phyloP scores from a whole-genome alignment of 2,797 vertebrate genomes.

The Rhadinocentrus ornatus region DNA sequence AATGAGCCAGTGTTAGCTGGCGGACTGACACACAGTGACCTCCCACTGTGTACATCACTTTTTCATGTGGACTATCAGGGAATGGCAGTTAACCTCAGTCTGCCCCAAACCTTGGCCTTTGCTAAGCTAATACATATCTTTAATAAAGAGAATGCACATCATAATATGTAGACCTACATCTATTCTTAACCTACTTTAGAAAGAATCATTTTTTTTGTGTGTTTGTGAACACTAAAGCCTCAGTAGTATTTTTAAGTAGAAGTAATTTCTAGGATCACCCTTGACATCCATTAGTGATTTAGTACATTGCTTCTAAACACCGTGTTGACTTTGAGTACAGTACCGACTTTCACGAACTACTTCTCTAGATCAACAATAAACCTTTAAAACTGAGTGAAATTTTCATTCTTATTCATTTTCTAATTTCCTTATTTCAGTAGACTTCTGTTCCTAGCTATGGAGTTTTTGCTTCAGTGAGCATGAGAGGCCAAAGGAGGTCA shows the following conservation, averaged over 20 bases:
- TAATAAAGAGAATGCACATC: slow-evolving; percentile 55
- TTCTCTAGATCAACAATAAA: neutral
- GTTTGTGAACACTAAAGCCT: slow-evolving; percentile 39
- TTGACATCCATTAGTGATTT: neutral
- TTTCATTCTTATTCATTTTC: neutral
- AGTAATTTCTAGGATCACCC: slow-evolving; percentile 23
- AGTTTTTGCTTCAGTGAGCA: slow-evolving; percentile 15
- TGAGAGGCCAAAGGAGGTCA: slow-evolving; percentile 1
- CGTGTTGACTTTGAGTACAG: slow-evolving; percentile 42
- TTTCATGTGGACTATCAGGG: slow-evolving; percentile 69
- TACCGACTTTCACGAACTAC: neutral
- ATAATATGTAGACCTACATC: slow-evolving; percentile 20
- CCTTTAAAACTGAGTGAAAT: neutral
- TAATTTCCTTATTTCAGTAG: neutral
- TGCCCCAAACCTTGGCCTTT: slow-evolving; percentile 71
- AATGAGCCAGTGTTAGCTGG: slow-evolving; percentile 74
- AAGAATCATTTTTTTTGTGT: slow-evolving; percentile 31
- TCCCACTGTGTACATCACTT: slow-evolving; percentile 69
- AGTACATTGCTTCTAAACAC: slow-evolving; percentile 30
- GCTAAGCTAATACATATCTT: slow-evolving; percentile 64
- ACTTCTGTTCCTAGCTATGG: neutral
- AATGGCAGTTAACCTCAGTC: slow-evolving; percentile 68
- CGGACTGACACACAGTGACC: slow-evolving; percentile 68
- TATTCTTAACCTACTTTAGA: slow-evolving; percentile 8
- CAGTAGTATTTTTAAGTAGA: slow-evolving; percentile 8